These are phyloP conservation scores for Anodontia alba DNA, from an alignment of 2,888 invertebrate species.

Conservation along the genomic window DNA sequence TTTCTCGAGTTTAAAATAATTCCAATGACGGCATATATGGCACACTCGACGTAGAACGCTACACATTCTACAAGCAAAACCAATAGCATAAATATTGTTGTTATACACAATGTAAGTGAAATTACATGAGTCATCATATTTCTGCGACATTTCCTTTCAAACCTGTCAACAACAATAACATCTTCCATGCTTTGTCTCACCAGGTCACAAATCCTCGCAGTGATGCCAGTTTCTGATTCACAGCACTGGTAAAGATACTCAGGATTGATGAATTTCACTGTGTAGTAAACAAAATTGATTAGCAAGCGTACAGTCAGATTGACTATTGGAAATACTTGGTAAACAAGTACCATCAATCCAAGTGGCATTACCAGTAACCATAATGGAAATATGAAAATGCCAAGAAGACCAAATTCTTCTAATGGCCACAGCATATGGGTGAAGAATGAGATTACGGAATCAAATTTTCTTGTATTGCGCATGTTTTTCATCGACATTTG, in stretches of 20 bases:
- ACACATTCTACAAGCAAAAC: slow-evolving; percentile 32
- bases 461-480: not conserved
- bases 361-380: slow-evolving; percentile 1
- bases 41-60: slow-evolving; percentile 8
- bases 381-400: not conserved
- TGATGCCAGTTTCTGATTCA: not conserved
- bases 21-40: slow-evolving; percentile 11
- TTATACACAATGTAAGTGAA: slow-evolving; percentile 24
- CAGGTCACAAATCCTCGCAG: not conserved
- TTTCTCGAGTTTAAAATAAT: slow-evolving; percentile 10
- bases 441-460: not conserved
- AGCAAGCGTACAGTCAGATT: slow-evolving; percentile 3
- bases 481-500: slow-evolving; percentile 10
- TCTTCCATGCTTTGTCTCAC: not conserved
- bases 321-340: slow-evolving; percentile 5
- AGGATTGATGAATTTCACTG: not conserved
- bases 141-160: slow-evolving; percentile 25
- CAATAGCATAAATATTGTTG: slow-evolving; percentile 37
- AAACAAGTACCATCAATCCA: not conserved
- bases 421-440: not conserved
- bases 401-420: slow-evolving; percentile 6
- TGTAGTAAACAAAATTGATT: not conserved
- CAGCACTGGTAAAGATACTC: not conserved
- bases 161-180: slow-evolving; percentile 40
- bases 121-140: slow-evolving; percentile 14